Base-by-base conservation (phyloP, 2,888 invertebrate genomes). In the Cheiracanthium punctorium region DNA sequence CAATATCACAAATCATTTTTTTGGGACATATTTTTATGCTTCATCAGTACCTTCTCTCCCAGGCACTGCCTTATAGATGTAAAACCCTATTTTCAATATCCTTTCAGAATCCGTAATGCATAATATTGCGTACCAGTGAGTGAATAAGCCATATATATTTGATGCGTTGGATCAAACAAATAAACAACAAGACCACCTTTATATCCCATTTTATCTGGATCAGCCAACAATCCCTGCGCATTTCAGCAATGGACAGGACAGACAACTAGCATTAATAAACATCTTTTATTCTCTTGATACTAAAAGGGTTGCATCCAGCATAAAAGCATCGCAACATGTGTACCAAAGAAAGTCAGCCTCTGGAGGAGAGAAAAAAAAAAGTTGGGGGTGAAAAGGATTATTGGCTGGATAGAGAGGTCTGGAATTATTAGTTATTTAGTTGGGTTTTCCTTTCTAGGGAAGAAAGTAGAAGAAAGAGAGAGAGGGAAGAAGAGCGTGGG, bases 271-370 rank as follows among this genome's bases (percentile, higher is more conserved):
- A 58, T 58, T 58, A 58, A 58, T 58, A 58, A 58, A 24, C 58
- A 58, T 58, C 20, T 17, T 24, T 58, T 58, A 58, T 58, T 58
- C 24, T 58, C 58, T 24, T 5, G 20, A 20, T 58, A 58, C 58
- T 58, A 58, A 58, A 58, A 58, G 58, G 43, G 58, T 58, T 58
- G 58, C 20, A 58, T 58, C 5, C 58, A 58, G 24, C 58, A 58
- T 58, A 58, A 58, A 58, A 58, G 58, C 58, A 58, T 58, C 58
- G 58, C 58, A 58, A 58, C 58, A 58, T 58, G 58, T 58, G 58
- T 58, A 58, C 58, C 58, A 17, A 58, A 58, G 58, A 58, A 58
- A 58, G 58, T 58, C 58, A 24, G 58, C 12, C 58, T 58, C 58
- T 24, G 24, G 58, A 58, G 58, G 17, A 24, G n/a, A n/a, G n/a